Percentiles rank a stretch among this genome's conserved stretches.
phyloP scores from a whole-genome alignment of 2,797 vertebrate genomes.

The Crotalus adamanteus region DNA sequence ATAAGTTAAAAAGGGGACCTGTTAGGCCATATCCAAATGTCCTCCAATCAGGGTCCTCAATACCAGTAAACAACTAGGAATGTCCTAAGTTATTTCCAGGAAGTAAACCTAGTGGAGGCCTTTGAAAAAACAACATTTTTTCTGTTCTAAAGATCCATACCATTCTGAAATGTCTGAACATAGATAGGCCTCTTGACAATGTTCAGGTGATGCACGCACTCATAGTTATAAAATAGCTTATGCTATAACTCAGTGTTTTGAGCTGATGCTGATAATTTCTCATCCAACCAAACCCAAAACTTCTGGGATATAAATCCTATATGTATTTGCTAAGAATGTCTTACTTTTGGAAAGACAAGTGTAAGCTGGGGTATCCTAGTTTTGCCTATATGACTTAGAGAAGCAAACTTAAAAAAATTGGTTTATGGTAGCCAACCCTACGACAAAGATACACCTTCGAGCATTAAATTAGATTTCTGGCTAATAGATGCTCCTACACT shows the following conservation, averaged over 20 bases:
- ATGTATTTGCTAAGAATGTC: background rate
- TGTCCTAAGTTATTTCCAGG: background rate
- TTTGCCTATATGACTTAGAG: background rate
- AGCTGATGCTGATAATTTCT: background rate
- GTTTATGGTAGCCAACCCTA: background rate
- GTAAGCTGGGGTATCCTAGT: background rate
- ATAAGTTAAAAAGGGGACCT: background rate
- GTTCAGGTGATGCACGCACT: background rate
- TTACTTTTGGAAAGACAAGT: background rate
- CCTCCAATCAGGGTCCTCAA: background rate
- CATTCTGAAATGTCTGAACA: background rate
- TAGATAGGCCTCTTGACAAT: background rate
- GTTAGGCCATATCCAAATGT: background rate
- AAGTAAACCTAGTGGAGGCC: background rate
- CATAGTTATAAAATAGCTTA: background rate
- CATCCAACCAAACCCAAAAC: background rate
- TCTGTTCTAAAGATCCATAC: background rate
- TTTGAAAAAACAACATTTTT: background rate
- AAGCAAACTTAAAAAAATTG: background rate
- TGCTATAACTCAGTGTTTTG: background rate
- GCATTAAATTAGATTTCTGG: background rate
- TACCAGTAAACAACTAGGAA: background rate
- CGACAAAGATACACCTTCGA: background rate
- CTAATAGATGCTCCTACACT: background rate
- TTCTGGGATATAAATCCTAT: background rate